A percentile compares a stretch with the other conserved stretches of the same genome.
Evolutionary conservation across 2,113 vertebrate species (phyloP).

Genomic region (Girardinichthys multiradiatus): DNA sequence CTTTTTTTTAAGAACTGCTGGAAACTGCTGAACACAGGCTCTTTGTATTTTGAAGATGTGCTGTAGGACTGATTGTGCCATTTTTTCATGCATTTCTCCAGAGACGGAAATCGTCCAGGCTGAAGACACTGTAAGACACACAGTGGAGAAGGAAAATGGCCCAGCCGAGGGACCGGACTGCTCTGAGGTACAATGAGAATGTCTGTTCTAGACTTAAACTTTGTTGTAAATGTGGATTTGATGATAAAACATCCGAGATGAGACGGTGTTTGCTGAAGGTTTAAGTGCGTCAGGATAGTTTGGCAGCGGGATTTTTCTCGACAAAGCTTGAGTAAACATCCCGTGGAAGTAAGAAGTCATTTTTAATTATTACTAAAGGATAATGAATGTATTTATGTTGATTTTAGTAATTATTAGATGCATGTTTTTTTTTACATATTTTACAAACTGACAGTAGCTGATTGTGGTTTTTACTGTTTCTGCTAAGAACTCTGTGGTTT

Average conservation of each 20-base stretch:
- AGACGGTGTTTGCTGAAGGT: slow-evolving; percentile 30
- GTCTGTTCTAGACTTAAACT: neutral
- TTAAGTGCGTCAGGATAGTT: slow-evolving; percentile 17
- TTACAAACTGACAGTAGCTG: neutral
- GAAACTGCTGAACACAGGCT: slow-evolving; percentile 21
- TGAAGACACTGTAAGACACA: slow-evolving; percentile 33
- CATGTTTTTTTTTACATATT: neutral
- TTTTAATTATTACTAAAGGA: neutral
- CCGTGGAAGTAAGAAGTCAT: neutral
- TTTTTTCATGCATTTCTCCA: slow-evolving; percentile 55
- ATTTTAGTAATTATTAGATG: neutral
- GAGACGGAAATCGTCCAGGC: slow-evolving; percentile 47
- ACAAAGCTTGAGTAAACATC: neutral
- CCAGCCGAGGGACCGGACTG: slow-evolving; percentile 32
- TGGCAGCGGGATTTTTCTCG: neutral
- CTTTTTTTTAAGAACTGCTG: neutral
- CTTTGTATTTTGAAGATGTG: slow-evolving; percentile 29
- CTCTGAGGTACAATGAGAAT: slow-evolving; percentile 50
- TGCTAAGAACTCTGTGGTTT: no score
- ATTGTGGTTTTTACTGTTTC: neutral
- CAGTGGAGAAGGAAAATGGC: slow-evolving; percentile 36
- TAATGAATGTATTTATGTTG: neutral
- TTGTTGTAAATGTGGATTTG: slow-evolving; percentile 1
- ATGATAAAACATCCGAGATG: slow-evolving; percentile 1
- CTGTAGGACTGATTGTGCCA: slow-evolving; percentile 29